phyloP scores from a whole-genome alignment of 2,113 vertebrate species.

The Urocitellus parryii region DNA sequence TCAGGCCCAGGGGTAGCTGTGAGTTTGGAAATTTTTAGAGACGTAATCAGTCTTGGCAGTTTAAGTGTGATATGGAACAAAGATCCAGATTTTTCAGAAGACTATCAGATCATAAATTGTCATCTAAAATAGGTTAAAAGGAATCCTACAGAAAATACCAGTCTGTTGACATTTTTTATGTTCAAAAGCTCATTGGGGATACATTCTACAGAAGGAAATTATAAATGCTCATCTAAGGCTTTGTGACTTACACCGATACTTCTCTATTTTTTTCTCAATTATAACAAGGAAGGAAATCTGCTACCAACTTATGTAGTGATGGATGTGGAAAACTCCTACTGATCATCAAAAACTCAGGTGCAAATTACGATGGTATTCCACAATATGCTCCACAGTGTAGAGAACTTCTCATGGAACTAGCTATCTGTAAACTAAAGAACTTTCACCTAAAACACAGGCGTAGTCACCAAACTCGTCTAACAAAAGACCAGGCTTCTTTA shows the following conservation, averaged over 20 bases:
- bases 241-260: not conserved
- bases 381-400: not conserved
- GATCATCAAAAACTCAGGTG: not conserved
- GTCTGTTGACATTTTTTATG: not conserved
- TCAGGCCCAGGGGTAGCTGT: not conserved
- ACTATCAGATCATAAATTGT: not conserved
- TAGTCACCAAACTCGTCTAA: not conserved
- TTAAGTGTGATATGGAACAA: not conserved
- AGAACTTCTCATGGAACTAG: not conserved
- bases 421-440: not conserved
- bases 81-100: not conserved
- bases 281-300: not conserved
- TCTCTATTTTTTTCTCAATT: not conserved
- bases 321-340: not conserved
- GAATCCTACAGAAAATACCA: not conserved
- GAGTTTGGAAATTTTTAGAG: constrained; percentile 2
- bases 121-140: not conserved
- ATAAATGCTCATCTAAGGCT: not conserved
- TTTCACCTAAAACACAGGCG: not conserved
- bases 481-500: not conserved
- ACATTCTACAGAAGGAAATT: not conserved
- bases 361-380: not conserved
- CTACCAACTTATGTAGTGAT: not conserved
- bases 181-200: not conserved
- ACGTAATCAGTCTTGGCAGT: not conserved